phyloP scores from a whole-genome alignment of 2,113 vertebrate genomes.

The Bos taurus region DNA sequence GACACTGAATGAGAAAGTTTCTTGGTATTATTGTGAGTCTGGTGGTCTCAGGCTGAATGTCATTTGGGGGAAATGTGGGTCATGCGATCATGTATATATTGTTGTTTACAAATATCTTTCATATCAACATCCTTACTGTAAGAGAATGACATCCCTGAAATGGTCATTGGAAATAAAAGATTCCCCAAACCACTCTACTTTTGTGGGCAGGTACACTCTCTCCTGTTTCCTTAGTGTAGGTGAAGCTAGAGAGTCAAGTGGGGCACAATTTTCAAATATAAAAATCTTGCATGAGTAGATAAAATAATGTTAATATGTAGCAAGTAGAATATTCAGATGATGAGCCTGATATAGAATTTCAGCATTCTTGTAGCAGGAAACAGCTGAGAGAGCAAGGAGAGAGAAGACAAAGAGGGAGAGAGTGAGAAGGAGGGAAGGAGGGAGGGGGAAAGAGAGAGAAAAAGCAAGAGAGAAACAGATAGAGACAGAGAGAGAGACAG shows the following conservation, averaged over 20 bases:
- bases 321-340: conserved; percentile 1
- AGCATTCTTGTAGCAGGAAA: not conserved
- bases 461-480: not conserved
- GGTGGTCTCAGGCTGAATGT: not conserved
- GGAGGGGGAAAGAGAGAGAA: too few species aligned
- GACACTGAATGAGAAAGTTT: not conserved
- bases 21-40: not conserved
- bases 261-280: not conserved
- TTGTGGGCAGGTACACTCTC: not conserved
- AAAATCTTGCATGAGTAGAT: not conserved
- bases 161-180: not conserved
- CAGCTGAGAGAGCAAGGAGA: not conserved
- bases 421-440: not conserved
- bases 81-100: not conserved
- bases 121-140: not conserved
- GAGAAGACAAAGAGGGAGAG: too few species aligned
- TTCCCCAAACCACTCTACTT: not conserved
- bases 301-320: not conserved
- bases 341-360: not conserved
- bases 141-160: not conserved
- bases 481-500: not conserved
- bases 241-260: not conserved
- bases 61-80: not conserved
- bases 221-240: not conserved
- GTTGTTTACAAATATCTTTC: not conserved